Conservation (phyloP, 2,888 invertebrate species). For the Geotrupes spiniger region DNA sequence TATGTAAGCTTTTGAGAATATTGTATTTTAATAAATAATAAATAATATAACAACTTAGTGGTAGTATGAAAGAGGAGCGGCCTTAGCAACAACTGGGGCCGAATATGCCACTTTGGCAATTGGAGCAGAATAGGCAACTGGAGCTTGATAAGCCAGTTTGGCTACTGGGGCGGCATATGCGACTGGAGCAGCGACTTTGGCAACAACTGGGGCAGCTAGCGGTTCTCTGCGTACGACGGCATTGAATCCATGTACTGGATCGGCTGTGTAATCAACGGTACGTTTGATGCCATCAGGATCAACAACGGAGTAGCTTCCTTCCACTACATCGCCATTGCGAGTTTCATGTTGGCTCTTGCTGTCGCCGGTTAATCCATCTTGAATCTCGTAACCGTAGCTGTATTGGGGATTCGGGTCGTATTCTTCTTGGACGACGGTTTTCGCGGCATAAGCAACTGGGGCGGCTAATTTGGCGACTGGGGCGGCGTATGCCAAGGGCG, state of each 20-base stretch:
- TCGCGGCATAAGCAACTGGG: slow-evolving; percentile 33
- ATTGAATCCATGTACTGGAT: slow-evolving; percentile 62
- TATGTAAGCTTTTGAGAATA: neutral
- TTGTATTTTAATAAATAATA: too few relatives aligned
- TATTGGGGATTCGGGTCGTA: slow-evolving; percentile 57
- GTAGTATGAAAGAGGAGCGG: slow-evolving; percentile 23
- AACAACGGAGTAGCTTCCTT: slow-evolving; percentile 54
- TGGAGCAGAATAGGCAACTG: slow-evolving; percentile 34
- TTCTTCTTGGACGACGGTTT: slow-evolving; percentile 43
- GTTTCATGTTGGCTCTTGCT: slow-evolving; percentile 54
- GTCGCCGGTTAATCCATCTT: slow-evolving; percentile 56
- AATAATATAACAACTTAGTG: neutral
- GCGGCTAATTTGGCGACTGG: slow-evolving; percentile 39
- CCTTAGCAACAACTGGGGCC: slow-evolving; percentile 12
- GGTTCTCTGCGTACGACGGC: slow-evolving; percentile 64
- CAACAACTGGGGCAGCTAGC: slow-evolving; percentile 42
- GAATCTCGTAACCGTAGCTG: slow-evolving; percentile 57
- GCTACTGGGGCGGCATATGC: slow-evolving; percentile 35
- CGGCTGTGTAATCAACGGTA: slow-evolving; percentile 57
- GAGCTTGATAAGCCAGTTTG: slow-evolving; percentile 34
- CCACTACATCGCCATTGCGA: slow-evolving; percentile 55
- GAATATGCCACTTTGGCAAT: slow-evolving; percentile 10
- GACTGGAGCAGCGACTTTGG: too few relatives aligned
- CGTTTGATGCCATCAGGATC: slow-evolving; percentile 56
- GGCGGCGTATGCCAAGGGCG: slow-evolving; percentile 15